These are phyloP conservation scores for Trichomalopsis sarcophagae DNA, from an alignment of 1,140 invertebrate genomes.

Conservation along the genomic window DNA sequence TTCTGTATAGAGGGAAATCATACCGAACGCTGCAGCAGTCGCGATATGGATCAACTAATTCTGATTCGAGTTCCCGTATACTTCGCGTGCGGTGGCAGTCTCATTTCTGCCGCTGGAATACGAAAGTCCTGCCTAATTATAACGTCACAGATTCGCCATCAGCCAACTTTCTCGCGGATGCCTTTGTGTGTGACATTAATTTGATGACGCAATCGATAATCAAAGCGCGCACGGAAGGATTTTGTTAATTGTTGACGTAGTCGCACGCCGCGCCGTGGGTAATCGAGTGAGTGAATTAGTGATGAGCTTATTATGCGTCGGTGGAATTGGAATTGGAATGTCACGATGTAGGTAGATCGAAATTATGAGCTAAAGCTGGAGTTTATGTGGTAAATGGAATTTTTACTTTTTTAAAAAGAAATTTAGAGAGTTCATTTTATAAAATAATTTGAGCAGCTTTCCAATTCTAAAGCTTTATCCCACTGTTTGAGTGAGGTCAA, in stretches of 20 bases:
- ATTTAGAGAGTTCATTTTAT: too few relatives aligned
- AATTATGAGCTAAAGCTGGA: too few relatives aligned
- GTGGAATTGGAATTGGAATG: too few relatives aligned
- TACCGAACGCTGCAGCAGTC: background rate
- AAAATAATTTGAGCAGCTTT: too few relatives aligned
- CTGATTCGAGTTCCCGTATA: slow-evolving; percentile 8
- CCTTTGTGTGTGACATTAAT: background rate
- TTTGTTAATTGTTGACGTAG: background rate
- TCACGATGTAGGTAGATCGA: background rate
- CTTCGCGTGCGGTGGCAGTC: background rate
- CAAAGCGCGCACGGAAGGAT: background rate
- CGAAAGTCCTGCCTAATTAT: background rate
- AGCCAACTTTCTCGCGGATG: background rate
- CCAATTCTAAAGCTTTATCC: too few relatives aligned
- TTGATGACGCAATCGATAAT: slow-evolving; percentile 5
- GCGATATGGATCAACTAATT: slow-evolving; percentile 7
- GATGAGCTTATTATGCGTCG: background rate
- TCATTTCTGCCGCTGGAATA: background rate
- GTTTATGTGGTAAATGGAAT: too few relatives aligned
- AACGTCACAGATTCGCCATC: background rate
- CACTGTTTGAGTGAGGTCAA: too few relatives aligned
- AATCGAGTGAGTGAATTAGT: background rate
- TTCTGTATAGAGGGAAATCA: background rate
- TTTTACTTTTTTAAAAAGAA: too few relatives aligned
- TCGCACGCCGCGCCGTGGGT: background rate